A percentile compares a stretch with the other conserved stretches of the same genome.
Evolutionary conservation across 2,797 vertebrate species (phyloP).

Genomic region (Sarcophilus harrisii): DNA sequence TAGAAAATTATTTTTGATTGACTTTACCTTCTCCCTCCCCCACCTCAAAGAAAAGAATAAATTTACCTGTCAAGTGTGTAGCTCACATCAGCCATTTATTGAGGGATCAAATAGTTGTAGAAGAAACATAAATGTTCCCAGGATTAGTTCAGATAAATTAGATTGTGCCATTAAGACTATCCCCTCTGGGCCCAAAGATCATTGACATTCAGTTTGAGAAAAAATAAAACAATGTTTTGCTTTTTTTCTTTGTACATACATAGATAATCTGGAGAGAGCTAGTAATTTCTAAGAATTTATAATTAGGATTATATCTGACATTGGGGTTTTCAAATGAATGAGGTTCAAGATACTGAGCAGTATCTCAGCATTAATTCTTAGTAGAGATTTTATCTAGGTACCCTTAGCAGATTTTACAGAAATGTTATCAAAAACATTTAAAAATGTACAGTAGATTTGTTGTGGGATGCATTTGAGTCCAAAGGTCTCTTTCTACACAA

Average conservation of each 20-base stretch:
- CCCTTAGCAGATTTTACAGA: not conserved
- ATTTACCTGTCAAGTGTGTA: not conserved
- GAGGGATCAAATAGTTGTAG: not conserved
- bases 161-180: not conserved
- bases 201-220: not conserved
- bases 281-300: not conserved
- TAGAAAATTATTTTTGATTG: not conserved
- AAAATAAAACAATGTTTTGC: not conserved
- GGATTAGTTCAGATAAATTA: not conserved
- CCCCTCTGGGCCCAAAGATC: not conserved
- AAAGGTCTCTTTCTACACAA: not conserved
- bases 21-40: not conserved
- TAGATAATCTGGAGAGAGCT: not conserved
- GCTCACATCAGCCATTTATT: not conserved
- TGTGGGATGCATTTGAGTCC: not conserved
- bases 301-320: not conserved
- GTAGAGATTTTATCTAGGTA: not conserved
- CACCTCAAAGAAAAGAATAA: not conserved
- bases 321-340: not conserved
- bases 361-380: not conserved
- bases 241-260: not conserved
- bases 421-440: not conserved
- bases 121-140: not conserved
- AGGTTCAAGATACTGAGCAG: not conserved
- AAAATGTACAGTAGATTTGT: not conserved